Base-by-base conservation (phyloP, 1,140 invertebrate genomes). In the Euglossa dilemma region DNA sequence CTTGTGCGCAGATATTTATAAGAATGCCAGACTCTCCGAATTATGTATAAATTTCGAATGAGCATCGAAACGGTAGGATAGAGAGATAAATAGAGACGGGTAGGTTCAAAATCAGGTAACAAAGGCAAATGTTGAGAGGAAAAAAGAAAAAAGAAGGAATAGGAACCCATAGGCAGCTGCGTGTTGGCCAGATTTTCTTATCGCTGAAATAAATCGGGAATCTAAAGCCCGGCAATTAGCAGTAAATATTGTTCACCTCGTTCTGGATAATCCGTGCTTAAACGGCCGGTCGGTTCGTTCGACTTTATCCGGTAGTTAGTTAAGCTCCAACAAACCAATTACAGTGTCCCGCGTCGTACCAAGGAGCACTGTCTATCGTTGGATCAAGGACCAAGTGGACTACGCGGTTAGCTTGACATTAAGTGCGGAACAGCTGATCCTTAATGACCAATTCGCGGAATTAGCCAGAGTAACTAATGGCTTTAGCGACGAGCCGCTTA, bases 291-390 rank as follows among this genome's bases (percentile, higher is more conserved):
- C 71, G 79, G 74, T 87, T 83, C 86, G 56, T 80, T 81, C 79
- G 87, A 89, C 87, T 89, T 89, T 88, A 89, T 89, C 87, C 87
- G 84, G 79, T 83, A 89, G 83, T 88, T 88, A 87, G 87, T 88
- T 89, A 88, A 88, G 87, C 86, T 89, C 75, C 66, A 85, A 89
- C 87, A 89, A 89, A 89, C 86, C 87, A 89, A 88, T 89, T 89
- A 89, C 86, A 85, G 75, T 64, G 72, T 79, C 74, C 70, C 64
- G 76, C 52, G 78, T 81, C 79, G 61, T 61, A 85, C 59, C 59
- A 63, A 69, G 83, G 70, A 59, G 59, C 28, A 89, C 87, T 88
- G 75, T 88, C 83, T 89, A 77, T 83, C 79, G 66, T 85, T 70
- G 56, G 85, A 80, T 87, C 85, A 77, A 57, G 64, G 82, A n/a